These are phyloP conservation scores for Leguminivora glycinivorella DNA, from an alignment of 1,140 invertebrate genomes.

Conservation along the genomic window DNA sequence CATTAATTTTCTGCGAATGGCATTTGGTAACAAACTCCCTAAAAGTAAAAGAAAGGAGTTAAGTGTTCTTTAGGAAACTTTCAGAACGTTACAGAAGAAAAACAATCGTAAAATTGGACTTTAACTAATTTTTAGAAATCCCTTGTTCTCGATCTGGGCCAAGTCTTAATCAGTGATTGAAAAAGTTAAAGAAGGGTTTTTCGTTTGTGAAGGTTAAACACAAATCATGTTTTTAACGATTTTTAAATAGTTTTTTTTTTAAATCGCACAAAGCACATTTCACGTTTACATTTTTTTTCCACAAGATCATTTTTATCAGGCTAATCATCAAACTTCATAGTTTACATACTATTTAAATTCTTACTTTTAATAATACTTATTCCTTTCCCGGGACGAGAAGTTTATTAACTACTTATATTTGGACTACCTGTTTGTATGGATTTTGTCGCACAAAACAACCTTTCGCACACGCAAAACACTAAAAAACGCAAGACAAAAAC, in stretches of 20 bases:
- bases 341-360: too few species aligned
- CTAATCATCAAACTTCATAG: too few species aligned
- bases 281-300: too few species aligned
- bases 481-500: too few species aligned
- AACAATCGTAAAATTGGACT: conserved; percentile 28
- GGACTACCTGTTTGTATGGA: too few species aligned
- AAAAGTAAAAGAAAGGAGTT: conserved; percentile 44
- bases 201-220: background rate
- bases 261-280: too few species aligned
- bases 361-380: too few species aligned
- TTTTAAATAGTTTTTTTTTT: background rate
- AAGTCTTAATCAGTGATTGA: conserved; percentile 25
- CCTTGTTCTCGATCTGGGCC: conserved; percentile 20
- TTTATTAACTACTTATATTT: too few species aligned
- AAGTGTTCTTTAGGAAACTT: conserved; percentile 17
- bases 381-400: too few species aligned
- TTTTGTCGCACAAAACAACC: too few species aligned
- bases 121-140: conserved; percentile 21
- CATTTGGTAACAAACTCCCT: conserved; percentile 44
- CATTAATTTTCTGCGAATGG: conserved; percentile 55
- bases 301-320: too few species aligned
- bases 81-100: conserved; percentile 24
- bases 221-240: conserved; percentile 7
- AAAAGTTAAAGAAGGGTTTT: conserved; percentile 21
- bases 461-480: too few species aligned